Evolutionary conservation across 2,888 invertebrate genomes (phyloP), one percentile per base, ranked within the genome.

Genomic region (Pristionchus maxplancki): DNA sequence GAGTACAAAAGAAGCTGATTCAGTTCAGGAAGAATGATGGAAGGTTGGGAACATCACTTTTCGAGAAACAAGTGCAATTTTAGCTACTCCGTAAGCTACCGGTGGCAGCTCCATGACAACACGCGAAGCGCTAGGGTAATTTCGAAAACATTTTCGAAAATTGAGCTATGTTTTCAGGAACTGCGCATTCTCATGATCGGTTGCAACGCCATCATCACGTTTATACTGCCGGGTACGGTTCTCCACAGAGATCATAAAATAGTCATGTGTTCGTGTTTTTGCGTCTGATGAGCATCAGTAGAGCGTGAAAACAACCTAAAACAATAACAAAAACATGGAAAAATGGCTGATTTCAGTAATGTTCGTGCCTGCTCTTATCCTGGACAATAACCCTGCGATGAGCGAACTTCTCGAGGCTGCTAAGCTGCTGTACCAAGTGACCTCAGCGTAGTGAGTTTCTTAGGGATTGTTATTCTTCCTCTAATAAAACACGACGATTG

Each of bases 341-440:
- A 44, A 44, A 44, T 44, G 6, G 5, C 37, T 15, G 0, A 0
- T 83, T 83, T 34, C 53, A 83, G 82, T 58, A 9, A 31, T 58
- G 31, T 83, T 83, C 53, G 53, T 83, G 1, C 82, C 82, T 2
- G 82, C 82, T 24, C 53, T 83, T 20, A 53, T 83, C 17, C n/a
- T 83, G 17, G 82, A 83, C 82, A 53, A 83, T 83, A 53, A 53
- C 24, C 82, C 82, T 11, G 9, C 34, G 4, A 50, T 20, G 53
- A 44, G 40, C n/a, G 53, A 53, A 11, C 4, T 31, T 1, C 53
- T 83, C 50, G 82, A 83, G 13, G 34, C 53, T 2, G 53, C 82
- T 11, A 83, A 83, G 34, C 82, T 83, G 11, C 3, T 83, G 9
- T 83, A 83, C 34, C 82, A 83, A 83, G 53, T 83, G 82, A 40